Percentiles rank a stretch among this genome's conserved stretches.
Evolutionary conservation across 2,113 vertebrate species (phyloP).

Genomic region (Phalacrocorax brasilianus): DNA sequence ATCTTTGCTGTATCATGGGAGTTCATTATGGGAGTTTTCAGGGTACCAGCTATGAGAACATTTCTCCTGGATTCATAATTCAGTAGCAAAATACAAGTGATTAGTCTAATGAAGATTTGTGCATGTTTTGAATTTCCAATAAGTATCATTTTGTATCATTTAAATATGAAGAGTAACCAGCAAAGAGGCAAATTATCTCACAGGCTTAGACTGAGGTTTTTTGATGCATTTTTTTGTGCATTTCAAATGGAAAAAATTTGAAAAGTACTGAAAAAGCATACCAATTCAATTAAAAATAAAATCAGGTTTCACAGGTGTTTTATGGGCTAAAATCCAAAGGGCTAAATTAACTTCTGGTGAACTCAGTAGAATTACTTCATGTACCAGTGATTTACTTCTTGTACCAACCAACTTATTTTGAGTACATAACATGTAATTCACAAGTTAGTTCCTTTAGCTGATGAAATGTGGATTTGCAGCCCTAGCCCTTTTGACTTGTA

Average conservation of each 20-base stretch:
- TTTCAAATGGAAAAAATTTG: not conserved
- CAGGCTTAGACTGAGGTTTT: not conserved
- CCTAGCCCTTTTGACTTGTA: not conserved
- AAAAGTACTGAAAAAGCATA: not conserved
- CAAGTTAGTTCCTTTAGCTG: not conserved
- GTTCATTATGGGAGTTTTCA: constrained; percentile 22
- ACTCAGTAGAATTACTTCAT: not conserved
- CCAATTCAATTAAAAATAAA: not conserved
- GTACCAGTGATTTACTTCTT: not conserved
- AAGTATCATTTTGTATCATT: not conserved
- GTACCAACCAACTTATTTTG: not conserved
- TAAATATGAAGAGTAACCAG: not conserved
- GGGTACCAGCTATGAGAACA: not conserved
- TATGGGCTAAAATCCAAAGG: not conserved
- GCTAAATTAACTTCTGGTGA: not conserved
- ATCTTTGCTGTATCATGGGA: not conserved
- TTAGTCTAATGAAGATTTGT: not conserved
- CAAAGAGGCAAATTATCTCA: not conserved
- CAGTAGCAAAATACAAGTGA: not conserved
- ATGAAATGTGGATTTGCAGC: not conserved
- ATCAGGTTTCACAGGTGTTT: not conserved
- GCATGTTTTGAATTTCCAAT: not conserved
- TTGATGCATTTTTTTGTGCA: not conserved
- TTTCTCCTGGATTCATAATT: not conserved
- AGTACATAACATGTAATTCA: not conserved